Evolutionary conservation across 1,140 invertebrate genomes (phyloP).

Genomic region (Oppia nitens): DNA sequence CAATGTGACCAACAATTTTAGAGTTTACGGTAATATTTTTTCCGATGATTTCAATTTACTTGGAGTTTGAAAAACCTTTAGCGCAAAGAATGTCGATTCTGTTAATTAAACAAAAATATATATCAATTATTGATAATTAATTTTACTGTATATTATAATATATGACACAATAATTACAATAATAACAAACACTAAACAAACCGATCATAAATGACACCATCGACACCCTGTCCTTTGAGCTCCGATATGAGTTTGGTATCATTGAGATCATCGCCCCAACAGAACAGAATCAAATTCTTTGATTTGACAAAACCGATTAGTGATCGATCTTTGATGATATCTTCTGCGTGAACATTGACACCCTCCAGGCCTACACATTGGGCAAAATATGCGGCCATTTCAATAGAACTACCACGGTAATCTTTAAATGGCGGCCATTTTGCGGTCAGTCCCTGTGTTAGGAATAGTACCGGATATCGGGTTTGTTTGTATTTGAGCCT

Average conservation of each 20-base stretch:
- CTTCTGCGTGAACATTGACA: constrained; percentile 77
- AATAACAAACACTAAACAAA: constrained; percentile 29
- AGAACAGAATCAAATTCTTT: constrained; percentile 67
- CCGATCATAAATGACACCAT: constrained; percentile 87
- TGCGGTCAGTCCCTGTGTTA: constrained; percentile 64
- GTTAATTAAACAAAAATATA: too few relatives aligned
- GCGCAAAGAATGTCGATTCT: too few relatives aligned
- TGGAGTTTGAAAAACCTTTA: too few relatives aligned
- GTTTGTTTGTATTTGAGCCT: constrained; percentile 77
- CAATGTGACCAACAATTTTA: too few relatives aligned
- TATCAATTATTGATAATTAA: too few relatives aligned
- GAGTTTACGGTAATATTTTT: too few relatives aligned
- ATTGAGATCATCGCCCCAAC: constrained; percentile 92
- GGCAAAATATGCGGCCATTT: constrained; percentile 63
- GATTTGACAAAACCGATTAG: constrained; percentile 57
- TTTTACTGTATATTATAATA: too few relatives aligned
- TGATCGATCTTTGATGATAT: constrained; percentile 60
- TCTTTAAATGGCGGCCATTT: constrained; percentile 54
- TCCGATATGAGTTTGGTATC: constrained; percentile 64
- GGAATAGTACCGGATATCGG: constrained; percentile 80
- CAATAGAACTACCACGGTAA: constrained; percentile 50
- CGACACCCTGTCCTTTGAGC: constrained; percentile 66
- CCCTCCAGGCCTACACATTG: constrained; percentile 57
- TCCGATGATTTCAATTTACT: too few relatives aligned
- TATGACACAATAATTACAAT: too few relatives aligned